Base-by-base conservation (phyloP, 2,888 invertebrate genomes). In the Troides aeacus region DNA sequence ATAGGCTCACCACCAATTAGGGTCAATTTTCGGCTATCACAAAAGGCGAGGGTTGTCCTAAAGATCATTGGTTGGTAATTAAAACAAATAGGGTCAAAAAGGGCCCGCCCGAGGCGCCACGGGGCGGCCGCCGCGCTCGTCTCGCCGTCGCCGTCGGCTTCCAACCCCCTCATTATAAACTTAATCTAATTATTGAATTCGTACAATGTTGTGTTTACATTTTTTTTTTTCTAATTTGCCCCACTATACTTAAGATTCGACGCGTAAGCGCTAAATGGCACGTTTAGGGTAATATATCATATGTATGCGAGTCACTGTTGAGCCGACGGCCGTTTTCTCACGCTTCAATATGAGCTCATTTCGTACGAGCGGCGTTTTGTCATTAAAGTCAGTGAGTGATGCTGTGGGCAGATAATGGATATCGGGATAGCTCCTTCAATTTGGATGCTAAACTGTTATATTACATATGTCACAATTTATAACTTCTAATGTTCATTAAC, bases 131-230 rank as follows among this genome's bases (percentile, higher is more conserved):
- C 74, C 50, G 79, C 83, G 76, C 81, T 83, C 87, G 88, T 79
- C 90, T 81, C 86, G 85, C 82, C 92, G 92, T 88, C 91, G 92
- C 88, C 91, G 84, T 77, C 74, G 79, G 82, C 78, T 70, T 73
- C 74, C 86, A 79, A 89, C 88, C 92, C 90, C 84, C 88, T 87
- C 84, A 92, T 92, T 92, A 90, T 88, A 84, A 88, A 84, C 85
- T 89, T 92, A 92, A 92, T 92, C 92, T 92, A 92, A 92, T 92
- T 92, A 92, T 91, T 88, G 89, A 92, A 92, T 91, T 92, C 90
- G 85, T 91, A 92, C 92, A 90, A 91, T 90, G 91, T 92, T 90
- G 80, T 92, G 91, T 92, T 92, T 92, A 92, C 92, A 89, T 91
- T 88, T 90, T 88, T 88, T 88, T 21, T 90, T 92, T 90, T 90